Conservation (phyloP, 2,888 invertebrate species). For the Nysson spinosus region DNA sequence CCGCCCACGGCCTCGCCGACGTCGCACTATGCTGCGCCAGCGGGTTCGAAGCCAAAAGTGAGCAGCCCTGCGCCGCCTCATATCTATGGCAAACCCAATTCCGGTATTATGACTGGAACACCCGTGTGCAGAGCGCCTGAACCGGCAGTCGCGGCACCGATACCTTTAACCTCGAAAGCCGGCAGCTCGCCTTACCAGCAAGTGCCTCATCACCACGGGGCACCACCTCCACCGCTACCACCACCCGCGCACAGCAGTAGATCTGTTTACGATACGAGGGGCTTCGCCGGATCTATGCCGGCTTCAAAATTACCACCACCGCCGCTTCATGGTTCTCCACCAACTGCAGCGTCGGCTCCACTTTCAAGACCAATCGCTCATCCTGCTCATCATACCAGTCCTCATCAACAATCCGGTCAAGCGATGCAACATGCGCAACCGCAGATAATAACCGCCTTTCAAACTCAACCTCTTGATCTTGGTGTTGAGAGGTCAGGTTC, state of each 20-base stretch:
- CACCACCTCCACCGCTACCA: conserved; percentile 76
- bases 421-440: conserved; percentile 52
- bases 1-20: conserved; percentile 78
- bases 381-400: conserved; percentile 51
- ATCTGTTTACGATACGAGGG: conserved; percentile 76
- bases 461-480: conserved; percentile 88
- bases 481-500: conserved; percentile 80
- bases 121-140: conserved; percentile 78
- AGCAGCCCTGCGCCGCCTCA: conserved; percentile 88
- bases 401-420: conserved; percentile 60
- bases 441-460: conserved; percentile 79
- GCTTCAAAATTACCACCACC: conserved; percentile 76
- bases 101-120: conserved; percentile 80
- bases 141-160: conserved; percentile 75
- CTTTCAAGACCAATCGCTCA: conserved; percentile 71
- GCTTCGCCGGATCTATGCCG: conserved; percentile 66
- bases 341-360: conserved; percentile 73
- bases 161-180: conserved; percentile 81
- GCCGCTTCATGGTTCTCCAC: conserved; percentile 75
- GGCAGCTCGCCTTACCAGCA: conserved; percentile 80
- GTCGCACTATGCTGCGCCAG: conserved; percentile 78
- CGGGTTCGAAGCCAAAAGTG: conserved; percentile 80
- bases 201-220: conserved; percentile 78
- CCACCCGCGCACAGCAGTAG: conserved; percentile 77
- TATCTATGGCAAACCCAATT: conserved; percentile 83